Evolutionary conservation across 92 coral and sea anemone species (phyloP), one percentile per base, ranked within the genome.

Genomic region (Micromussa lordhowensis): DNA sequence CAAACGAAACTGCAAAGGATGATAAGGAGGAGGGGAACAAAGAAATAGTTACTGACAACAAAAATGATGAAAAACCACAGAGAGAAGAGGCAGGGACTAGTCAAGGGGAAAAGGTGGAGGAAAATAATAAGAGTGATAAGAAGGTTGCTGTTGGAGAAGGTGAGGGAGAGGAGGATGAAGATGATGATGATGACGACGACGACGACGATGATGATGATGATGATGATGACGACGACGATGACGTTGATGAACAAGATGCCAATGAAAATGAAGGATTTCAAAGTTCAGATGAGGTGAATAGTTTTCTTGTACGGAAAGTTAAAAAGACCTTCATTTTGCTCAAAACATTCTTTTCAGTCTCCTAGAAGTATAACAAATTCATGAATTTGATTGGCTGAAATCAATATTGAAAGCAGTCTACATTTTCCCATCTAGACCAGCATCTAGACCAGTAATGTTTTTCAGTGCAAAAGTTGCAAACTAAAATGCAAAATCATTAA

Each of bases 251-350:
- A 4, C 92, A 91, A 48, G 94, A 81, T 84, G 94, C 83, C 29
- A 92, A 88, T 44, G 91, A 89, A n/a, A 89, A 79, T 36, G 92
- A 74, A 81, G 86, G 38, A 29, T 53, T 75, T 84, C 87, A 92
- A 86, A 68, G 87, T 28, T 90, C 93, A 74, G 98, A 95, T 86
- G 96, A 95, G 94, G 98, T 95, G 80, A 35, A 63, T 75, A 63
- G 15, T 30, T 77, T 49, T 10, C 29, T 18, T 55, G 24, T 18
- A 18, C 21, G 22, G 51, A 8, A 13, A 32, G 78, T 76, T 15
- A 61, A 61, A 61, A 26, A 22, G n/a, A 59, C n/a, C 21, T 2
- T 57, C 21, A 40, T 19, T n/a, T 58, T 18, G 64, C 24, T 58
- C 64, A 19, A 58, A 58, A 19, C 61, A 55, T 55, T 55, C 61